Conservation (phyloP, 2,888 invertebrate species). For the Platypus cylindrus region DNA sequence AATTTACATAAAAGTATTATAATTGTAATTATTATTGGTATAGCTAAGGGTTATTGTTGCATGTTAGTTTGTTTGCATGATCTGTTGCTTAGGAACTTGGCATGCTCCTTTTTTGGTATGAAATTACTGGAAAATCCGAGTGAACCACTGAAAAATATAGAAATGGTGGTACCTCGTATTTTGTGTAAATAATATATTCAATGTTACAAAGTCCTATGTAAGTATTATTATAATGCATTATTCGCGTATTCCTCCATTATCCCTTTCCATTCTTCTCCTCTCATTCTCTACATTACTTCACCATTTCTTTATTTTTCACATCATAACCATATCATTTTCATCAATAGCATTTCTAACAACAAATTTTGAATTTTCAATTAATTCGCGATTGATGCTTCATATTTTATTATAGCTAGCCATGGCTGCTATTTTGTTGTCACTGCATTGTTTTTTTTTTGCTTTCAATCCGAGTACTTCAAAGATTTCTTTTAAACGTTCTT, state of each 20-base stretch:
- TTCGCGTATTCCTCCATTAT: no score
- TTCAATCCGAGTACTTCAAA: no score
- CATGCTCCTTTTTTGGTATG: constrained; percentile 5
- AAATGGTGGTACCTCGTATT: constrained; percentile 13
- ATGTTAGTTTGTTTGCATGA: constrained; percentile 7
- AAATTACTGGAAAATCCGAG: constrained; percentile 4
- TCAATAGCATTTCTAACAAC: constrained; percentile 12
- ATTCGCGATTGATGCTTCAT: no score
- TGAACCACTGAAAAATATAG: constrained; percentile 7
- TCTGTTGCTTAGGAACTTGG: constrained; percentile 3
- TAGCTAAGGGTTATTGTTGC: constrained; percentile 3
- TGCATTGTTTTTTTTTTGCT: no score
- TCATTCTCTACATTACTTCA: no score
- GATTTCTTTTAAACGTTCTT: no score
- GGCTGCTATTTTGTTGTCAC: no score
- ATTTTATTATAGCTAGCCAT: no score
- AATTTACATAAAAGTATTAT: constrained; percentile 10
- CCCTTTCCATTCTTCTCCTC: no score
- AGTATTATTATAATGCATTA: no score
- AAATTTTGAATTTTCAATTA: no score
- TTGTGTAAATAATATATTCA: constrained; percentile 1
- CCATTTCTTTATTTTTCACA: constrained; percentile 9
- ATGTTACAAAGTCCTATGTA: background rate
- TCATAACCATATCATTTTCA: constrained; percentile 7
- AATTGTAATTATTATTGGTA: background rate